Base-by-base conservation (phyloP, 2,797 vertebrate species). In the Halcyon badia region DNA sequence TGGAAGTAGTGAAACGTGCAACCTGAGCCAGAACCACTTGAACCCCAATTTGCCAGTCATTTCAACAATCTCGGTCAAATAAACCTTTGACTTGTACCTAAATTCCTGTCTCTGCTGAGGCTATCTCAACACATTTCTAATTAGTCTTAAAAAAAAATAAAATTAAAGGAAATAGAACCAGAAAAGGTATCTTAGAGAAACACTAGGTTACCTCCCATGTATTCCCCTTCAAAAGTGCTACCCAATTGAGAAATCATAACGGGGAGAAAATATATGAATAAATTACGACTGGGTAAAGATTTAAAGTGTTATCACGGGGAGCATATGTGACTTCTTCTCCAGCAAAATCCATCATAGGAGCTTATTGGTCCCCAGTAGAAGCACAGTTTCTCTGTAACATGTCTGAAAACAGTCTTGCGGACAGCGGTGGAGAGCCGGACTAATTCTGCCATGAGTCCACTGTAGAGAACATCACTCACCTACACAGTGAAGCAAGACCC, bases 241-340 rank as follows among this genome's bases (percentile, higher is more conserved):
- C 83, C 87, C 94, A 97, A 84, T 41, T 94, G 93, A 94, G 94
- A 97, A 98, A 94, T 91, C 87, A 93, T 87, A 93, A 90, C 84
- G 26, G 44, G 94, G 90, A 4, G 37, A 96, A 97, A 94, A 94
- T 39, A 75, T 92, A 85, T 9, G 2, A 94, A 96, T 91, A 92
- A 96, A 94, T 79, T 73, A 87, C 7, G 2, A 51, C 73, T 64
- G 89, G 80, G 57, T 83, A 94, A 91, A 97, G 90, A 96, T 96
- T 96, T 86, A 10, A 96, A 97, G 94, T 94, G 80, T 96, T 97
- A 95, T 97, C 96, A 89, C 30, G 69, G 89, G 93, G 94, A 96
- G 69, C 72, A 66, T 69, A 33, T 83, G 33, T 83, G 56, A 61
- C 52, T 87, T 81, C 52, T 82, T 14, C 62, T 78, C 46, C 78